Conservation (phyloP, 2,113 vertebrate species). For the Heterocephalus glaber region DNA sequence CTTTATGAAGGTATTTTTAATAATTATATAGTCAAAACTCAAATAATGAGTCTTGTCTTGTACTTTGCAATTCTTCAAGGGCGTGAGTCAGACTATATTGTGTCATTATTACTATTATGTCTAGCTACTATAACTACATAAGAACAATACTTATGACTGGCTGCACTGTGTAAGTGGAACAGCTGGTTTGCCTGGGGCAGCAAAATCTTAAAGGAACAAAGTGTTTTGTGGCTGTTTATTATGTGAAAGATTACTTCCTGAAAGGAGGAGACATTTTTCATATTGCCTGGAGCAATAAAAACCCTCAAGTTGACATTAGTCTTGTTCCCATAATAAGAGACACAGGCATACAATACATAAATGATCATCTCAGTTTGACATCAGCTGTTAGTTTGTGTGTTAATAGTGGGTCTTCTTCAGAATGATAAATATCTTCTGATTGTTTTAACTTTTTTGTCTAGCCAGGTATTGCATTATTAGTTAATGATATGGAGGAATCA, state of each 20-base stretch:
- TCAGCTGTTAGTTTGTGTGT: neutral
- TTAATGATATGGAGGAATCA: neutral
- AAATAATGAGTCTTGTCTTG: constrained; percentile 45
- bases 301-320: constrained; percentile 58
- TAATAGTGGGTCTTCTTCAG: neutral
- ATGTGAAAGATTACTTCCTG: constrained; percentile 61
- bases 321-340: constrained; percentile 32
- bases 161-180: constrained; percentile 24
- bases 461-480: neutral
- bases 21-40: constrained; percentile 32
- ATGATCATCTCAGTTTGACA: constrained; percentile 61
- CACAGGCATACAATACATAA: constrained; percentile 13
- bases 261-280: constrained; percentile 59
- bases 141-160: neutral
- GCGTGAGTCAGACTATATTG: constrained; percentile 61
- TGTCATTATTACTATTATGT: constrained; percentile 53
- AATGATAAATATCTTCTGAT: neutral
- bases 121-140: constrained; percentile 7
- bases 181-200: constrained; percentile 65
- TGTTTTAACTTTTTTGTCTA: neutral
- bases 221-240: constrained; percentile 71
- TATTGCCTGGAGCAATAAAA: constrained; percentile 52
- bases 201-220: constrained; percentile 55
- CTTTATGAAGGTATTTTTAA: constrained; percentile 39
- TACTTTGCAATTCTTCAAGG: constrained; percentile 64